Percentiles rank a stretch among this genome's conserved stretches.
Evolutionary conservation across 1,140 invertebrate species (phyloP).

Genomic region (Samia ricini): DNA sequence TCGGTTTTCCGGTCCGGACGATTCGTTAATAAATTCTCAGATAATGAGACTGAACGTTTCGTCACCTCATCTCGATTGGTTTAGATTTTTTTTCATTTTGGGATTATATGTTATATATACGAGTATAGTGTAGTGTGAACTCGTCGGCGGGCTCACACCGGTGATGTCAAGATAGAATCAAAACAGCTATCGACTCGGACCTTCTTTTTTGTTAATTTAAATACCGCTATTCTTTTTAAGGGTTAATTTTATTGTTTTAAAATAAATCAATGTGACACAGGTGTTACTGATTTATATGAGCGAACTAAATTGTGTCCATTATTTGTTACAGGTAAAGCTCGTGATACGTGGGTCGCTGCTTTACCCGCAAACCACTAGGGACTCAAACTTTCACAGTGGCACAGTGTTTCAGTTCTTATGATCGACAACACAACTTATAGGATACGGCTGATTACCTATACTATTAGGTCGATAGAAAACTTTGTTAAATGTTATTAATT

Average conservation of each 20-base stretch:
- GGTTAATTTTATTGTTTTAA: slow-evolving; percentile 44
- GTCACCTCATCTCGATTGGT: slow-evolving; percentile 75
- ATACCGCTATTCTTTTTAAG: slow-evolving; percentile 67
- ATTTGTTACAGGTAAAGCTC: slow-evolving; percentile 69
- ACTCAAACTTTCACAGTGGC: slow-evolving; percentile 54
- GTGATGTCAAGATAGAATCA: slow-evolving; percentile 62
- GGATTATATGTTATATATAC: slow-evolving; percentile 69
- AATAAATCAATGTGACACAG: slow-evolving; percentile 28
- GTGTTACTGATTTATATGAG: slow-evolving; percentile 10
- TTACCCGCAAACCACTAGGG: slow-evolving; percentile 45
- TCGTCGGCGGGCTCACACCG: slow-evolving; percentile 58
- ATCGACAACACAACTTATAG: slow-evolving; percentile 31
- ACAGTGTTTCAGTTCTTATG: slow-evolving; percentile 56
- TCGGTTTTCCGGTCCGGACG: slow-evolving; percentile 73
- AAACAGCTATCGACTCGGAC: slow-evolving; percentile 51
- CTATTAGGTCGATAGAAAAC: slow-evolving; percentile 26
- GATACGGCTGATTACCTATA: slow-evolving; percentile 25
- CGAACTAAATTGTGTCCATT: slow-evolving; percentile 14
- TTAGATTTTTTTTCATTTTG: slow-evolving; percentile 63
- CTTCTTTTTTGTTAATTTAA: slow-evolving; percentile 71
- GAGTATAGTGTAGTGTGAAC: slow-evolving; percentile 31
- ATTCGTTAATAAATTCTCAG: slow-evolving; percentile 77
- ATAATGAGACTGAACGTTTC: slow-evolving; percentile 77
- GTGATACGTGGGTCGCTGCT: slow-evolving; percentile 54
- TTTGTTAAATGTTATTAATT: slow-evolving; percentile 38